A percentile compares a stretch with the other conserved stretches of the same genome.
phyloP scores from a whole-genome alignment of 2,888 invertebrate species.

The Watsonalla binaria region DNA sequence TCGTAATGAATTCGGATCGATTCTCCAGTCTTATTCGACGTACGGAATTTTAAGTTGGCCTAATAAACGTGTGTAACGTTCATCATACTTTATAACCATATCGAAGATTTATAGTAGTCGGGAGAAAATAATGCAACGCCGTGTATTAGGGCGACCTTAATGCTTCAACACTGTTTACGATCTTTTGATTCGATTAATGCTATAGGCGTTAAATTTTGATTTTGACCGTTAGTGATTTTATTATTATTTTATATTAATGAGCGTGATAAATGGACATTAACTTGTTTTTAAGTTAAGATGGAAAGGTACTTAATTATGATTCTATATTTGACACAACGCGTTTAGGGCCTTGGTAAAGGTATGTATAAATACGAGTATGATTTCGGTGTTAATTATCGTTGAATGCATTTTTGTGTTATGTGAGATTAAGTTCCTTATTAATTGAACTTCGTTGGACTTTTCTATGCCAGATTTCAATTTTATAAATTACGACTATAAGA shows the following conservation, averaged over 20 bases:
- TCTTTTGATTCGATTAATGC: not conserved
- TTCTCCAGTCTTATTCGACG: slow-evolving; percentile 20
- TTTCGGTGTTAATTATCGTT: too few species aligned
- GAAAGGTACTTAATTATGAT: not conserved
- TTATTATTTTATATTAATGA: not conserved
- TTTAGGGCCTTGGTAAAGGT: too few species aligned
- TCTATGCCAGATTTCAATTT: too few species aligned
- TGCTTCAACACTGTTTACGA: not conserved
- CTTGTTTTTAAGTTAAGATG: not conserved
- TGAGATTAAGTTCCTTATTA: too few species aligned
- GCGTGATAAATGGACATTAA: not conserved
- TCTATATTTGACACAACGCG: not conserved
- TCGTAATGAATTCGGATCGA: slow-evolving; percentile 40
- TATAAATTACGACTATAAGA: too few species aligned
- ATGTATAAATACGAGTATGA: too few species aligned
- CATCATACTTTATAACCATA: slow-evolving; percentile 30
- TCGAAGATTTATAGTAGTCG: slow-evolving; percentile 6
- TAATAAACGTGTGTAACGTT: slow-evolving; percentile 32
- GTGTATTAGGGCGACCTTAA: not conserved
- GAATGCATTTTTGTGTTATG: too few species aligned
- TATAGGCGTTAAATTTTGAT: not conserved
- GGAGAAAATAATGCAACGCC: slow-evolving; percentile 3
- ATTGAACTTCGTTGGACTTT: too few species aligned
- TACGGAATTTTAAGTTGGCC: slow-evolving; percentile 43
- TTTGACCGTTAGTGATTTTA: not conserved